phyloP scores from a whole-genome alignment of 2,797 vertebrate species.

The Lutra lutra region DNA sequence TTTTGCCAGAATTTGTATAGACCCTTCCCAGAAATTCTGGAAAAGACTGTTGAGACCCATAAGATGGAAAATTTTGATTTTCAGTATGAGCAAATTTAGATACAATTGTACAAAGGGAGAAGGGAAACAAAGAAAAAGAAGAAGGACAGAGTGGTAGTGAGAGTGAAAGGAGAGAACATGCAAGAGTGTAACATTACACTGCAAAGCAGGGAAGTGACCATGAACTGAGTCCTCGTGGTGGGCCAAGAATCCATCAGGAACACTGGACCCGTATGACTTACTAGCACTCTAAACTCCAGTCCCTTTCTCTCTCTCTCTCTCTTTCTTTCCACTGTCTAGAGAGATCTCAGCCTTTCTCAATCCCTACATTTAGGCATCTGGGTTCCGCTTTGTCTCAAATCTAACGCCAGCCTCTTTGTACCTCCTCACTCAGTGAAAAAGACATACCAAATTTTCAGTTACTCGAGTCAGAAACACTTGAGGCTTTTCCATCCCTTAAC shows the following conservation, averaged over 20 bases:
- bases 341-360: not conserved
- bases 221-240: no score
- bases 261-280: not conserved
- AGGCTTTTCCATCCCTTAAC: not conserved
- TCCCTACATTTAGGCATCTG: not conserved
- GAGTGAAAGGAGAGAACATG: not conserved
- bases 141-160: not conserved
- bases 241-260: no score
- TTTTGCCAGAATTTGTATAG: not conserved
- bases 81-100: not conserved
- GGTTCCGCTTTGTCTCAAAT: not conserved
- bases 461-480: not conserved
- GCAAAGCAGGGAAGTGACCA: not conserved
- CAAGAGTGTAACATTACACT: no score
- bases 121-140: rapidly evolving
- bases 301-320: not conserved
- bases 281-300: no score
- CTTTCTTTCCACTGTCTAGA: not conserved
- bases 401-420: not conserved
- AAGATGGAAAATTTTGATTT: not conserved
- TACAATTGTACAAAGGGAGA: not conserved
- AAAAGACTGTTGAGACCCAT: not conserved
- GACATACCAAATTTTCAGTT: not conserved
- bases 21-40: not conserved
- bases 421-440: not conserved